Evolutionary conservation across 2,797 vertebrate genomes (phyloP).

Genomic region (Poeciliopsis turneri): DNA sequence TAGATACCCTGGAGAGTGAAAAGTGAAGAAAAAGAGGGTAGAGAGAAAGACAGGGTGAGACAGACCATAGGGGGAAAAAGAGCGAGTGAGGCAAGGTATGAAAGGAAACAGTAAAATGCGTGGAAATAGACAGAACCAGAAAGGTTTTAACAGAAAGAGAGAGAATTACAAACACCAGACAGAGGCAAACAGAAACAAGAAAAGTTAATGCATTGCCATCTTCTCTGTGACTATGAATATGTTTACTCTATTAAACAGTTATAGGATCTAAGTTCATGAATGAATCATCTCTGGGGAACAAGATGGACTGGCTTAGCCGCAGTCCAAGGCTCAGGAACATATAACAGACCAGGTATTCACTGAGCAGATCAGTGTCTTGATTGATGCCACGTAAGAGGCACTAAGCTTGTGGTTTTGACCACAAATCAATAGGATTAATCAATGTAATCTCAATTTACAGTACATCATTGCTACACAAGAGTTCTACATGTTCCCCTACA

Average conservation of each 20-base stretch:
- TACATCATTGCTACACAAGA: conserved; percentile 26
- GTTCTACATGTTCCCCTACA: conserved; percentile 26
- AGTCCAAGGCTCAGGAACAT: conserved; percentile 25
- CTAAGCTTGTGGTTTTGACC: conserved; percentile 52
- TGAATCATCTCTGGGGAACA: conserved; percentile 50
- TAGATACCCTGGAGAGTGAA: conserved; percentile 91
- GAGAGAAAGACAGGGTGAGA: conserved; percentile 59
- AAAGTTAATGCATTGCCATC: conserved; percentile 62
- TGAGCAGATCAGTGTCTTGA: conserved; percentile 55
- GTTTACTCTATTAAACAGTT: conserved; percentile 71
- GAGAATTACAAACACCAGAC: conserved; percentile 25
- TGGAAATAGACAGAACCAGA: neutral
- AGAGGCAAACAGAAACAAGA: conserved; percentile 49
- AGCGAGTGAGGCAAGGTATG: conserved; percentile 39
- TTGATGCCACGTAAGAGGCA: conserved; percentile 51
- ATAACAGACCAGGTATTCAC: conserved; percentile 27
- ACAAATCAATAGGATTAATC: conserved; percentile 66
- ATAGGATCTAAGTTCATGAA: conserved; percentile 65
- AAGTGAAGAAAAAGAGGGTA: conserved; percentile 52
- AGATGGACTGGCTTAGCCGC: conserved; percentile 35
- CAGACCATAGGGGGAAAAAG: conserved; percentile 44
- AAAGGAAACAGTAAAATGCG: conserved; percentile 35
- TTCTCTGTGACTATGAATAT: conserved; percentile 57
- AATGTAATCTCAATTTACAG: conserved; percentile 62
- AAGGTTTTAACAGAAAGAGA: neutral